Evolutionary conservation across 2,797 vertebrate genomes (phyloP).

Genomic region (Propithecus deckenii): DNA sequence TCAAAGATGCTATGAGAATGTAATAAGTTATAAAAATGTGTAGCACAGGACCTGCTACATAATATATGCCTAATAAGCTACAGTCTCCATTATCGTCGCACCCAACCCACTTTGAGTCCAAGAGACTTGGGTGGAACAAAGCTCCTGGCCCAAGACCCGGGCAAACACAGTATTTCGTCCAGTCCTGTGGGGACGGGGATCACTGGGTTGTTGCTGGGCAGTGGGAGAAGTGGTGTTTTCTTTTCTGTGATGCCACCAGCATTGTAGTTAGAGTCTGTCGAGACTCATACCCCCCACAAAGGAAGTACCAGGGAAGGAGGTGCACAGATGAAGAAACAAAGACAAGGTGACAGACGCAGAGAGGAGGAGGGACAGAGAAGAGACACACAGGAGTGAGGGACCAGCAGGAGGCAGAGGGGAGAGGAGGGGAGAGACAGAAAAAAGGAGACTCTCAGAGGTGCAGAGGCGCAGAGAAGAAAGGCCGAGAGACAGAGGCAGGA

Average conservation of each 20-base stretch:
- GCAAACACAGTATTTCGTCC: neutral
- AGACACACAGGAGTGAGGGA: accelerated
- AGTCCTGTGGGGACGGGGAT: accelerated
- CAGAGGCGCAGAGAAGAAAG: neutral
- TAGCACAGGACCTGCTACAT: neutral
- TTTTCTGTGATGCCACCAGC: neutral
- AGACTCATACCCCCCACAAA: neutral
- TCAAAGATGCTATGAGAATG: neutral
- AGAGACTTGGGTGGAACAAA: neutral
- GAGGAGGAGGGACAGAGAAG: neutral
- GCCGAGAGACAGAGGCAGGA: neutral
- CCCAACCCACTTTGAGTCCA: neutral
- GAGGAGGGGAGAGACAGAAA: neutral
- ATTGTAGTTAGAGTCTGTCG: neutral
- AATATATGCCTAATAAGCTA: neutral
- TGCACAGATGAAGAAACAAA: neutral
- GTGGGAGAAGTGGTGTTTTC: neutral
- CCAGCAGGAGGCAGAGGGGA: accelerated
- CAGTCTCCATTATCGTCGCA: neutral
- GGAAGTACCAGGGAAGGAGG: neutral
- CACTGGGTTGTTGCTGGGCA: neutral
- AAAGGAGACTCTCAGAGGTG: accelerated
- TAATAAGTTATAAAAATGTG: neutral
- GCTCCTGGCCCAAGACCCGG: neutral
- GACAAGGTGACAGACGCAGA: neutral